phyloP scores from a whole-genome alignment of 2,797 vertebrate species.

The Brachyrhaphis roseni region DNA sequence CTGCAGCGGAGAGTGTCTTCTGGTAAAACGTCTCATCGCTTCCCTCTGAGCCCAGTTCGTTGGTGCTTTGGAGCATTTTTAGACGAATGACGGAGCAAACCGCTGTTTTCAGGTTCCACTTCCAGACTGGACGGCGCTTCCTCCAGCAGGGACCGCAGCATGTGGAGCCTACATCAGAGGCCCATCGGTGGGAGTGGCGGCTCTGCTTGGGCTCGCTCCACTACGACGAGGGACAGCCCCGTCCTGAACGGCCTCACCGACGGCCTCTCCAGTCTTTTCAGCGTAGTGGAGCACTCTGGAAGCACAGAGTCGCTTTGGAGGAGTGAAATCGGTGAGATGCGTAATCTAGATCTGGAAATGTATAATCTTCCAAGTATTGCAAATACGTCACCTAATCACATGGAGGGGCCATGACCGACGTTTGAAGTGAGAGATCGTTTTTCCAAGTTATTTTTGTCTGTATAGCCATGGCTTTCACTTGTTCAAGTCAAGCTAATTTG shows the following conservation, averaged over 20 bases:
- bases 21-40: slow-evolving; percentile 41
- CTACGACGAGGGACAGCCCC: slow-evolving; percentile 96
- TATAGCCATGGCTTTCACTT: too few species aligned
- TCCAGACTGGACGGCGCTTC: slow-evolving; percentile 87
- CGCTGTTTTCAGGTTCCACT: slow-evolving; percentile 78
- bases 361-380: not conserved
- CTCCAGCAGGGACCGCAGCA: slow-evolving; percentile 88
- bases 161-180: slow-evolving; percentile 94
- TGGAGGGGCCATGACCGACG: too few species aligned
- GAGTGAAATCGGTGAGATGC: slow-evolving; percentile 73
- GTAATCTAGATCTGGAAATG: not conserved
- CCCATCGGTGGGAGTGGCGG: slow-evolving; percentile 84
- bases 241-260: slow-evolving; percentile 94
- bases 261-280: slow-evolving; percentile 96
- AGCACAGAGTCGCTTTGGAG: slow-evolving; percentile 95
- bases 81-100: not conserved
- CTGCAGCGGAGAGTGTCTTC: slow-evolving; percentile 89
- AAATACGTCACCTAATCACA: too few species aligned
- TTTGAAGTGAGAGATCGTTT: too few species aligned
- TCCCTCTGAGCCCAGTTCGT: not conserved
- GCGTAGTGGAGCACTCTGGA: slow-evolving; percentile 92
- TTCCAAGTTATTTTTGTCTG: too few species aligned
- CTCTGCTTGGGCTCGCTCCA: slow-evolving; percentile 98
- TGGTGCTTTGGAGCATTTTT: not conserved
- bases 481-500: too few species aligned